These are phyloP conservation scores for Sceloporus undulatus DNA, from an alignment of 2,113 vertebrate genomes.

Conservation along the genomic window DNA sequence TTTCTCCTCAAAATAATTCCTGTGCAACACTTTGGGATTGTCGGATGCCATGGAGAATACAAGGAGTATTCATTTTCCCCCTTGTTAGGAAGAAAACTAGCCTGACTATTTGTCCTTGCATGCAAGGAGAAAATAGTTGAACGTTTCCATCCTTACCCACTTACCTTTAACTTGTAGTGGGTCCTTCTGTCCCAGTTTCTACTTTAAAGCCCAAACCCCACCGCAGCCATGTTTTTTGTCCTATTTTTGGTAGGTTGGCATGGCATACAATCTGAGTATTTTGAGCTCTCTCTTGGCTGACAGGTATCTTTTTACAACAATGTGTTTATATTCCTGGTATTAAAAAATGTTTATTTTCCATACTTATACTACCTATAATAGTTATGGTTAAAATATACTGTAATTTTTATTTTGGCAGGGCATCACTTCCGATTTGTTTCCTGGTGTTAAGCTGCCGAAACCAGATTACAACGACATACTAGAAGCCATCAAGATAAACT, in stretches of 20 bases:
- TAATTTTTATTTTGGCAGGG: constrained; percentile 77
- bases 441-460: constrained; percentile 88
- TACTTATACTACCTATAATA: not conserved
- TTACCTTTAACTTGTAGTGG: not conserved
- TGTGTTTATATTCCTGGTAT: not conserved
- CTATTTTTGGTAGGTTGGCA: not conserved
- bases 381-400: constrained; percentile 18
- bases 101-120: no score
- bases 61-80: no score
- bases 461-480: constrained; percentile 86
- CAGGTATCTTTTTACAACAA: no score
- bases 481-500: constrained; percentile 85
- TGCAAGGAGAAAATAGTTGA: no score
- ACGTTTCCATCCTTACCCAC: not conserved
- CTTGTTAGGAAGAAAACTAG: no score
- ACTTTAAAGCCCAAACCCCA: no score
- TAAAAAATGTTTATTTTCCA: not conserved
- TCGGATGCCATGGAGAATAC: no score
- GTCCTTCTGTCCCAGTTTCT: no score
- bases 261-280: not conserved
- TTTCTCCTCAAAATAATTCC: no score
- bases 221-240: not conserved
- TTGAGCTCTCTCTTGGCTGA: no score
- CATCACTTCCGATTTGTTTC: constrained; percentile 94
- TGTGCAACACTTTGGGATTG: no score